phyloP scores from a whole-genome alignment of 2,797 vertebrate genomes.

The Falco naumanni region DNA sequence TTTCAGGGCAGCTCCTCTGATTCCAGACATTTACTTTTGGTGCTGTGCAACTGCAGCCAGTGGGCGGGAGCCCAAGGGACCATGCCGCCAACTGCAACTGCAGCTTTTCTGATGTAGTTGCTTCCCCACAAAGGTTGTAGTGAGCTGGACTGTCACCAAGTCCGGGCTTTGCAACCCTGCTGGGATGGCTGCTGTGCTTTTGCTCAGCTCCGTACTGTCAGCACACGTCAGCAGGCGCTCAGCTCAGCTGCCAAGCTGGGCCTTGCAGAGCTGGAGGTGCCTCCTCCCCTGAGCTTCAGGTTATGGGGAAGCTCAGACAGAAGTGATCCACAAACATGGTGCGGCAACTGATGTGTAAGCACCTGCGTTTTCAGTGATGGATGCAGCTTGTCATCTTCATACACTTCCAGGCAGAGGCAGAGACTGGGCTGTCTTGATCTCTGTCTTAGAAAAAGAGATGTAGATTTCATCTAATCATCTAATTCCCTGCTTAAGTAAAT shows the following conservation, averaged over 20 bases:
- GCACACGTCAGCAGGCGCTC: fast-evolving
- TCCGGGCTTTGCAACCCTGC: background rate
- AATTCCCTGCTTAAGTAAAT: background rate
- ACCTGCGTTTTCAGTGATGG: background rate
- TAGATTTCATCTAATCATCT: background rate
- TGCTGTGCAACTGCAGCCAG: background rate
- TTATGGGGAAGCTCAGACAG: background rate
- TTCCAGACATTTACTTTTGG: background rate
- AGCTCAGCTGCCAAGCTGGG: background rate
- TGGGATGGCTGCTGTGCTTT: background rate
- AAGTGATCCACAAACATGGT: fast-evolving
- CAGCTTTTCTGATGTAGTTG: background rate
- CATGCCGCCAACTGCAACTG: fast-evolving
- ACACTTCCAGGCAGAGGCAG: background rate
- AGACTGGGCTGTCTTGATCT: background rate
- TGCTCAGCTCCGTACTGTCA: background rate
- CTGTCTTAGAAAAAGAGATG: background rate
- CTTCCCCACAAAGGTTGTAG: background rate
- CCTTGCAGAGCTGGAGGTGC: background rate
- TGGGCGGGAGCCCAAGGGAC: background rate
- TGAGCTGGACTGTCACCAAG: background rate
- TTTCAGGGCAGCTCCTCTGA: background rate
- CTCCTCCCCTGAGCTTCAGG: background rate
- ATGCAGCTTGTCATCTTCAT: background rate
- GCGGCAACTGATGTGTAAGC: background rate